Conservation (phyloP, 2,797 vertebrate genomes). For the Toxotes lorentzi region DNA sequence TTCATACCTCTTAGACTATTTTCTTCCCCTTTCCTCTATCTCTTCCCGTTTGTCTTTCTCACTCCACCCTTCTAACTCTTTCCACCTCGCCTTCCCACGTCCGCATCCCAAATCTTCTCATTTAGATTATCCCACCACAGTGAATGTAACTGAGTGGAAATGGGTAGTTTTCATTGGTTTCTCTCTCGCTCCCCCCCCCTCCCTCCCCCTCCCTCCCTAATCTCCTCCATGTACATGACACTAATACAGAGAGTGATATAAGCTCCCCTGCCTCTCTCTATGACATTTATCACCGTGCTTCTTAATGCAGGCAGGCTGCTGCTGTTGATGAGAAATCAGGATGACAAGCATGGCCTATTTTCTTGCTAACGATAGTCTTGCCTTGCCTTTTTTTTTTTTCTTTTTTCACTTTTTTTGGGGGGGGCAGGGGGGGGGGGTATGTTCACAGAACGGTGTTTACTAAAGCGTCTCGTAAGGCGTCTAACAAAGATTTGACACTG, state of each 20-base stretch:
- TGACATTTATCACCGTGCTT: constrained; percentile 76
- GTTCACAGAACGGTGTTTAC: constrained; percentile 55
- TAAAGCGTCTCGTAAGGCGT: constrained; percentile 33
- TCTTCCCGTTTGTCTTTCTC: constrained; percentile 11
- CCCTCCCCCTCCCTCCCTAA: constrained; percentile 44
- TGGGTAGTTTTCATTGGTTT: constrained; percentile 54
- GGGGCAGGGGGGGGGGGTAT: constrained; percentile 4
- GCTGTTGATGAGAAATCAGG: constrained; percentile 72
- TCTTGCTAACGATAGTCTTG: constrained; percentile 59
- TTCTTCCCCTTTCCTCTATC: background rate
- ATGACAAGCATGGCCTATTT: constrained; percentile 79
- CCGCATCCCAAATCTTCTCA: constrained; percentile 68
- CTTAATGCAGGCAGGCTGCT: constrained; percentile 74
- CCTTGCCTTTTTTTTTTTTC: constrained; percentile 15
- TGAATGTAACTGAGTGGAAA: constrained; percentile 56
- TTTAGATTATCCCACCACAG: constrained; percentile 68
- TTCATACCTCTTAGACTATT: constrained; percentile 1
- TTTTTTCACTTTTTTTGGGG: constrained; percentile 15
- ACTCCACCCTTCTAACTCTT: constrained; percentile 30
- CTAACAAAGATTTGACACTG: constrained; percentile 44
- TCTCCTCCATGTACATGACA: constrained; percentile 79
- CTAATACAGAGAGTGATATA: constrained; percentile 80
- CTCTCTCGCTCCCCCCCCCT: constrained; percentile 20
- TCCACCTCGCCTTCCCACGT: constrained; percentile 62
- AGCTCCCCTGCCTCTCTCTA: constrained; percentile 72